These are phyloP conservation scores for Drosophila malerkotliana DNA, from an alignment of 1,140 invertebrate genomes.

Conservation along the genomic window DNA sequence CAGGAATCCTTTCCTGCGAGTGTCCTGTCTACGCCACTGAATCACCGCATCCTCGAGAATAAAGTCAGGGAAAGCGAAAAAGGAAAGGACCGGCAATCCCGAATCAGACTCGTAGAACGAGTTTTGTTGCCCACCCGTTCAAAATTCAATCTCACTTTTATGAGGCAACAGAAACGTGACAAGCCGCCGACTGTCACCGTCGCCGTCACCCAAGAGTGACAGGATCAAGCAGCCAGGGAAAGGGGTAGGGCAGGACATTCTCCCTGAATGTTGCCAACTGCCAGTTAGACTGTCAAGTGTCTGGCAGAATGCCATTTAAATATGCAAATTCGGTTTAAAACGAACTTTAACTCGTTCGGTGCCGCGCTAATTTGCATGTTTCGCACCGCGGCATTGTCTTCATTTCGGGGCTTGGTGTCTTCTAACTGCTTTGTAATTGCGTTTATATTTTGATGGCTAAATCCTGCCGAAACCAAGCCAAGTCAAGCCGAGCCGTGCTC, in stretches of 20 bases:
- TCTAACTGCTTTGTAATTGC: conserved; percentile 66
- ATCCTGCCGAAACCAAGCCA: conserved; percentile 37
- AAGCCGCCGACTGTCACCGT: conserved; percentile 63
- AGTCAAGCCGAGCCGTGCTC: conserved; percentile 1
- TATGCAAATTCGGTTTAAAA: conserved; percentile 74
- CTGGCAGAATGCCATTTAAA: conserved; percentile 76
- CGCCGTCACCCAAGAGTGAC: conserved; percentile 42
- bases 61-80: conserved; percentile 24
- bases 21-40: not conserved
- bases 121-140: conserved; percentile 57
- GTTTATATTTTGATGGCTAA: conserved; percentile 78
- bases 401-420: conserved; percentile 22
- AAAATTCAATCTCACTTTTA: conserved; percentile 82
- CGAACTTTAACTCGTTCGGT: conserved; percentile 77
- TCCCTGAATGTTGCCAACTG: conserved; percentile 54
- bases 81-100: conserved; percentile 55
- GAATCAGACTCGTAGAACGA: conserved; percentile 20
- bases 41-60: not conserved
- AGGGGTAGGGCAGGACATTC: not conserved
- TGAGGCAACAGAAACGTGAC: conserved; percentile 77
- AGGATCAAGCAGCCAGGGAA: conserved; percentile 35
- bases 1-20: not conserved
- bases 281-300: conserved; percentile 65
- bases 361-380: conserved; percentile 76
- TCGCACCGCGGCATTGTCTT: conserved; percentile 66